A percentile compares a stretch with the other conserved stretches of the same genome.
These are phyloP conservation scores for Etheostoma spectabile DNA, from an alignment of 2,113 vertebrate species.

Conservation along the genomic window DNA sequence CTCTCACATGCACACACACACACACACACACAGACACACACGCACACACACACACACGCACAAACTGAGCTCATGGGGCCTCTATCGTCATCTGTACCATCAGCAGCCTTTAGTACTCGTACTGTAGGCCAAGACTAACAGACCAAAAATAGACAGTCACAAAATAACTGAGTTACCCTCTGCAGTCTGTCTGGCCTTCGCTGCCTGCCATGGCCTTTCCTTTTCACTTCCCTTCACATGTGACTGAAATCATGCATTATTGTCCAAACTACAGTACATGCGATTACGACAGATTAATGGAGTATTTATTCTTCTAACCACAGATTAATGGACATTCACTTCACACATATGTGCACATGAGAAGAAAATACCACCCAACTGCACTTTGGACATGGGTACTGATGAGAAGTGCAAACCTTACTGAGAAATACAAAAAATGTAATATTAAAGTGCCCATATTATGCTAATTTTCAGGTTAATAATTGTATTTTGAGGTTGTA, in stretches of 20 bases:
- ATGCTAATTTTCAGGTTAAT: too few species aligned
- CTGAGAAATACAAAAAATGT: neutral
- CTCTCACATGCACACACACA: neutral
- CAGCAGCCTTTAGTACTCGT: slow-evolving; percentile 51
- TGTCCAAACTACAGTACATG: slow-evolving; percentile 41
- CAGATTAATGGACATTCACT: slow-evolving; percentile 36
- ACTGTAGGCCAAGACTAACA: slow-evolving; percentile 75
- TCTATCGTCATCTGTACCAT: slow-evolving; percentile 65
- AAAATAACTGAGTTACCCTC: slow-evolving; percentile 72
- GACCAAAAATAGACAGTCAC: slow-evolving; percentile 73
- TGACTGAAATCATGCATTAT: slow-evolving; percentile 57
- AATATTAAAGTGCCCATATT: too few species aligned
- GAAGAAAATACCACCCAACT: slow-evolving; percentile 18
- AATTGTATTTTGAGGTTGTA: too few species aligned
- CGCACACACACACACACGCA: slow-evolving; percentile 35
- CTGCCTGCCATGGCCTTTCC: slow-evolving; percentile 55
- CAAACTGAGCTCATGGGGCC: slow-evolving; percentile 35
- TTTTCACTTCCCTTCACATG: slow-evolving; percentile 63
- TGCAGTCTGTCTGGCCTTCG: slow-evolving; percentile 54
- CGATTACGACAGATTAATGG: slow-evolving; percentile 44
- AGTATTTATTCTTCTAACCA: slow-evolving; percentile 46
- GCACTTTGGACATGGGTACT: neutral
- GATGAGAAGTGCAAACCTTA: neutral
- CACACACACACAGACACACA: neutral
- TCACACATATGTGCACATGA: slow-evolving; percentile 24